Base-by-base conservation (phyloP, 2,113 vertebrate species). In the Gallinago jamesoni region DNA sequence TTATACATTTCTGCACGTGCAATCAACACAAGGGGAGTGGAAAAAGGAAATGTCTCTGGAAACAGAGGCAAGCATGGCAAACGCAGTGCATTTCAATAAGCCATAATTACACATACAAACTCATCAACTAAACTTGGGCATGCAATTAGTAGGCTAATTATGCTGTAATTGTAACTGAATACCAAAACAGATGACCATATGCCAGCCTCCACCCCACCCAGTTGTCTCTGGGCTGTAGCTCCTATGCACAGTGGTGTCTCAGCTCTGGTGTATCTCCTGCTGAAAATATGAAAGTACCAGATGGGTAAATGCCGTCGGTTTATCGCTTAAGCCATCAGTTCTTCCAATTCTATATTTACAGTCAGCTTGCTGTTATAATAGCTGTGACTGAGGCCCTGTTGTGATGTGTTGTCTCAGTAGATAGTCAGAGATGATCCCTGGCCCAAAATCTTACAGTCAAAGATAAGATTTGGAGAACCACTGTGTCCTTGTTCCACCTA, bases 121-220 rank as follows among this genome's bases (percentile, higher is more conserved):
- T 81, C 55, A 87, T 84, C 53, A 41, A 85, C 89, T 93, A 89
- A 95, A 87, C 93, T 83, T 94, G 89, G 74, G 33, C 70, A 91
- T 68, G 53, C 55, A 95, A 53, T 94, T 89, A 95, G 90, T 89
- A 23, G 72, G 37, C 41, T 89, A 94, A 94, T 97, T 93, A 88
- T 84, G 24, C 56, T 96, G 56, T 82, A 60, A 94, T 70, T 96
- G 66, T 93, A 93, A 84, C 21, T 94, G 78, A 97, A 89, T 84
- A 39, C 52, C 84, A 82, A 84, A 96, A 91, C 64, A 95, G 73
- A 95, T 95, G 83, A 95, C 82, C 55, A 3, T 59, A 59, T 84
- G 70, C 81, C 55, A 76, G 63, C 31, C 35, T 59, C 31, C 89
- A 50, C 10, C 39, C 57, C 74, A 85, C 45, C 14, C 55, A 57